Conservation (phyloP, 2,797 vertebrate species). For the Vultur gryphus region DNA sequence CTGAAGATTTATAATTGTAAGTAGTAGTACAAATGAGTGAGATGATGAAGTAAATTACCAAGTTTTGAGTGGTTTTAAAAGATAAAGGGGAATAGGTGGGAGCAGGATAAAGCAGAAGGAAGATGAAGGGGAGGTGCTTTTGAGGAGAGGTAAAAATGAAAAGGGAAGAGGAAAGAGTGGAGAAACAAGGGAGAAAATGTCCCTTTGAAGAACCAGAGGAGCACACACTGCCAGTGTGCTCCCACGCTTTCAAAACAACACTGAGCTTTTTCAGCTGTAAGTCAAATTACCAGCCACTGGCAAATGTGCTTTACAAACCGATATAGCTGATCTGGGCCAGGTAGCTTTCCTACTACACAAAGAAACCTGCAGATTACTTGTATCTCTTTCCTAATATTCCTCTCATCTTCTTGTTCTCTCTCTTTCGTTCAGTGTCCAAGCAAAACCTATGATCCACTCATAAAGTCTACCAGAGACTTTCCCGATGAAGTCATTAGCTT, state of each 20-base stretch:
- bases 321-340: neutral
- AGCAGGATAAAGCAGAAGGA: neutral
- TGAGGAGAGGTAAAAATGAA: neutral
- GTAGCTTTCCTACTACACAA: neutral
- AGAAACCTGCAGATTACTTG: neutral
- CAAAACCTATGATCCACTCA: conserved; percentile 89
- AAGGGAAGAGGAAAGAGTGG: neutral
- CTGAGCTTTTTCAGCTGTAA: neutral
- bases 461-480: conserved; percentile 96
- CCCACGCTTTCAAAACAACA: neutral
- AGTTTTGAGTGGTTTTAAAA: neutral
- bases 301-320: neutral
- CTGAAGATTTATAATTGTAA: neutral
- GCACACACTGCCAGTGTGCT: neutral
- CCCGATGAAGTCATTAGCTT: conserved; percentile 95
- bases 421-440: conserved; percentile 86
- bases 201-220: neutral
- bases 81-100: neutral
- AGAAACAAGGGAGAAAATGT: neutral
- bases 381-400: neutral
- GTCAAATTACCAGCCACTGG: neutral
- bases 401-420: neutral
- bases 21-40: neutral
- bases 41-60: neutral
- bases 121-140: neutral